Base-by-base conservation (phyloP, 2,888 invertebrate genomes). In the Pedicia rivosa region DNA sequence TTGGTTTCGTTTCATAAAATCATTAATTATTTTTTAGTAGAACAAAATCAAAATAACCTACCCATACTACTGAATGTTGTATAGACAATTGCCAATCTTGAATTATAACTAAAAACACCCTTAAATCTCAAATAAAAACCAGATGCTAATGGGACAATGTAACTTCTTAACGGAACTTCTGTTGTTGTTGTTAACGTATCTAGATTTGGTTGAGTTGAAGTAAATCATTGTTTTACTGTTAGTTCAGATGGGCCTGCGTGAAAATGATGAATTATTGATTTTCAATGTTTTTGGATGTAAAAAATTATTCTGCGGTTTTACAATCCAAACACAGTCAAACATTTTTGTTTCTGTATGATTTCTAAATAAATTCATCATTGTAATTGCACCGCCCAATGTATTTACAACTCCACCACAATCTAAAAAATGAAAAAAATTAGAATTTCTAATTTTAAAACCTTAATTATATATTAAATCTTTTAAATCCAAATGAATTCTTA, bases 401-500 rank as follows among this genome's bases (percentile, higher is more conserved):
- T 72, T 71, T 2, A 78, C 77, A 54, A 70, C 67, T 32, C 78
- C 78, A 16, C 78, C 78, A 48, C 78, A 79, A 55, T 74, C 76
- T 65, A 54, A 10, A 5, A 20, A 32, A 7, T 17, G 32, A 32
- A 20, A 20, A 7, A 32, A 13, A 8, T 22, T 4, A 13, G 32
- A 32, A 14, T 22, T 14, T 6, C 8, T 20, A 20, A 6, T 20
- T 20, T 20, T 8, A 20, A 20, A 6, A 19, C 32, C 32, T 8
- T 20, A 12, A 1, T 20, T 12, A 2, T 17, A 19, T 6, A n/a
- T 30, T 17, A n/a, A 19, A 17, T 17, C 17, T n/a, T n/a, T n/a
- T n/a, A n/a, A n/a, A n/a, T n/a, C n/a, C n/a, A n/a, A n/a, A n/a
- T n/a, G n/a, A n/a, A n/a, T n/a, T n/a, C n/a, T n/a, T n/a, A n/a